These are phyloP conservation scores for Myotis yumanensis DNA, from an alignment of 2,113 vertebrate species.

Conservation along the genomic window DNA sequence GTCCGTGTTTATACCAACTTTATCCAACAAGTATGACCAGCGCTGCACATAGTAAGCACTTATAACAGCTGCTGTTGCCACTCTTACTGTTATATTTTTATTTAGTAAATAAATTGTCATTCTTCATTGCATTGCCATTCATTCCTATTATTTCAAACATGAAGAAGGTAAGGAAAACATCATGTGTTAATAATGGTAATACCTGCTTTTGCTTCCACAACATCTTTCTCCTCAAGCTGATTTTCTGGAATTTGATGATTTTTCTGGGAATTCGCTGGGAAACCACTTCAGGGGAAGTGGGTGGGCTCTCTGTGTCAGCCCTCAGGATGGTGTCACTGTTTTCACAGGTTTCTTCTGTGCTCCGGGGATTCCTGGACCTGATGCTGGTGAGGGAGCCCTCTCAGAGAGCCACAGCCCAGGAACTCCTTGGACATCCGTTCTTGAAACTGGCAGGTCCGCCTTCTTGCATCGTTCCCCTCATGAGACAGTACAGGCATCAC, in stretches of 20 bases:
- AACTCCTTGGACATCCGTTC: constrained; percentile 95
- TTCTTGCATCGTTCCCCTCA: constrained; percentile 97
- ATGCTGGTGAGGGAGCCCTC: constrained; percentile 98
- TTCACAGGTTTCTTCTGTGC: constrained; percentile 91
- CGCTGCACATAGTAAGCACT: neutral
- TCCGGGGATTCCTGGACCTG: constrained; percentile 95
- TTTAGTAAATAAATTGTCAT: neutral
- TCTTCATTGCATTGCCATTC: neutral
- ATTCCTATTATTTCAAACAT: neutral
- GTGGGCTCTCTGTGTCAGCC: rapidly evolving
- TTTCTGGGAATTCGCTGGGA: neutral
- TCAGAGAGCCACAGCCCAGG: constrained; percentile 94
- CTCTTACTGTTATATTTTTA: neutral
- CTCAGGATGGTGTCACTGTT: neutral
- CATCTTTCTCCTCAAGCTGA: neutral
- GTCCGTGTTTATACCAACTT: neutral
- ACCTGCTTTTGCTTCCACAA: neutral
- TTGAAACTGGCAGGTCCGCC: constrained; percentile 95
- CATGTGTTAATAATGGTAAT: neutral
- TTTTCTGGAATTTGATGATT: neutral
- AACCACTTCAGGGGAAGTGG: too few species aligned
- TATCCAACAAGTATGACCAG: neutral
- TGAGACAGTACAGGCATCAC: constrained; percentile 97
- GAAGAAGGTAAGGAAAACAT: neutral
- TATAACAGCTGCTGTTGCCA: neutral